These are phyloP conservation scores for Orchesellides sinensis DNA, from an alignment of 2,888 invertebrate species.

Conservation along the genomic window DNA sequence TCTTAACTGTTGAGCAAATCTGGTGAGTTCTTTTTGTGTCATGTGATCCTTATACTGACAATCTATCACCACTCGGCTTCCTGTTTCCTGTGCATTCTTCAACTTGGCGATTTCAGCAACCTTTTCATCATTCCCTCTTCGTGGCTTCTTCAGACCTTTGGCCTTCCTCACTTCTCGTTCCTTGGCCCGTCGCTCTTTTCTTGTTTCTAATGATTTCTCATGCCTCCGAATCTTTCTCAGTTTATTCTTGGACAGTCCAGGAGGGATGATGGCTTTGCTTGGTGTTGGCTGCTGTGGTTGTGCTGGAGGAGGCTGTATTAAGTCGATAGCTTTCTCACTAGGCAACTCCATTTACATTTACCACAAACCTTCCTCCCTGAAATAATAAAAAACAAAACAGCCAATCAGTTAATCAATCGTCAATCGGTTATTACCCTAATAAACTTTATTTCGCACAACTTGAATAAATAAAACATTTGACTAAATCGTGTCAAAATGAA, in stretches of 20 bases:
- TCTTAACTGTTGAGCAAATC: constrained; percentile 76
- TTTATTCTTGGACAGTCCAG: constrained; percentile 69
- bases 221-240: constrained; percentile 65
- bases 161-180: constrained; percentile 61
- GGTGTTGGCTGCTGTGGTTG: too few relatives aligned
- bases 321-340: constrained; percentile 20
- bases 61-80: constrained; percentile 70
- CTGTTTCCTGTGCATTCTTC: constrained; percentile 40
- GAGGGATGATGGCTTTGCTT: neutral
- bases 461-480: too few relatives aligned
- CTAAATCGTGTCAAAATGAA: too few relatives aligned
- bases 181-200: constrained; percentile 54
- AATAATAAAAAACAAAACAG: neutral
- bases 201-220: constrained; percentile 48
- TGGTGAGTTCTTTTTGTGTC: constrained; percentile 75
- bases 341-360: constrained; percentile 47
- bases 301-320: neutral
- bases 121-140: constrained; percentile 69
- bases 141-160: constrained; percentile 32
- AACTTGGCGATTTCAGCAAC: constrained; percentile 52
- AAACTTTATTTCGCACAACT: too few relatives aligned
- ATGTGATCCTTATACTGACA: constrained; percentile 70
- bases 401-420: neutral
- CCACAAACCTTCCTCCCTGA: neutral
- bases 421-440: too few relatives aligned